Base-by-base conservation (phyloP, 2,888 invertebrate species). In the Penaeus monodon region DNA sequence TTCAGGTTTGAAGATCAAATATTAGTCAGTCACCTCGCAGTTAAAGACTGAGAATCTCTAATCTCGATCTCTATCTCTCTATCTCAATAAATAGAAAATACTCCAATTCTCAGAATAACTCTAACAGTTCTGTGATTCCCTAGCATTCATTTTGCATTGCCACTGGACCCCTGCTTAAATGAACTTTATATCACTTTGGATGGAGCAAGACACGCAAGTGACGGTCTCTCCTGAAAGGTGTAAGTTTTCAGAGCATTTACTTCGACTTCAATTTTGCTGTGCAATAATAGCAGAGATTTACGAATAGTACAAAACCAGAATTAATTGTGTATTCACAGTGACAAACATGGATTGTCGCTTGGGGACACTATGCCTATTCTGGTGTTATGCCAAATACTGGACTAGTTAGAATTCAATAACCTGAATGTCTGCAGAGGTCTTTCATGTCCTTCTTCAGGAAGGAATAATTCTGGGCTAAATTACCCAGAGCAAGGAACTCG, bases 281-380 rank as follows among this genome's bases (percentile, higher is more conserved):
- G 84, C 44, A 74, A 29, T 64, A 63, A 29, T 66, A 78, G 80
- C 88, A 88, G 65, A 86, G 57, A 80, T 88, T 88, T 79, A 81
- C 74, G 44, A 63, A 74, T 33, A n/a, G 24, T 17, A 79, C 63
- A 80, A 88, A 78, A 33, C 88, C 86, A 38, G 79, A 63, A 38
- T 80, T 83, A 88, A 27, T 73, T 84, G 65, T 86, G 84, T 20
- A 85, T 84, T 84, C 22, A 86, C 27, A 38, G 86, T 86, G 66
- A 88, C 22, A 88, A 70, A 79, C 88, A 88, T 27, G 88, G 88
- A 29, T 79, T 74, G 12, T 84, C 33, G 1, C 64, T 63, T 44
- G 86, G 86, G 68, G 76, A 86, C 63, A 78, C 78, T 74, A 81
- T 38, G 73, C 86, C 88, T 29, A 88, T 80, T 65, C 79, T 74